These are phyloP conservation scores for Diplodus puntazzo DNA, from an alignment of 2,797 vertebrate genomes.

Conservation along the genomic window DNA sequence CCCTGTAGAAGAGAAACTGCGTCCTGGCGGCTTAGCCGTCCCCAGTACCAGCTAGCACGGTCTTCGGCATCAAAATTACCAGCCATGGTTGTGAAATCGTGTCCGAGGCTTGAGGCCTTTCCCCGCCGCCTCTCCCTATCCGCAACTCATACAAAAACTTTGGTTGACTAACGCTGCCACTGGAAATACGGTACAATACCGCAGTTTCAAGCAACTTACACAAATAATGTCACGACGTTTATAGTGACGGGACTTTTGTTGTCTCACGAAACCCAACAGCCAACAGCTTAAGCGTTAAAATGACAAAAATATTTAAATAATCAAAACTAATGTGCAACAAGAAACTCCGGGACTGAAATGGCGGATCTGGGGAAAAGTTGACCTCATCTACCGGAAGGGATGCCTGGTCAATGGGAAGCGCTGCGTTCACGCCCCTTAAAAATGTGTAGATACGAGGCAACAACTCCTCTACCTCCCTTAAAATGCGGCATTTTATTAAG, in stretches of 20 bases:
- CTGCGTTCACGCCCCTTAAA: slow-evolving; percentile 42
- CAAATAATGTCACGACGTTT: not conserved
- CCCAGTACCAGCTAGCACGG: slow-evolving; percentile 93
- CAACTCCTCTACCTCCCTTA: fast-evolving
- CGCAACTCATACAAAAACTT: slow-evolving; percentile 84
- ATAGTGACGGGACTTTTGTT: not conserved
- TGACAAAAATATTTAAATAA: slow-evolving; percentile 1
- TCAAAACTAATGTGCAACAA: slow-evolving; percentile 69
- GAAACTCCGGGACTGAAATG: slow-evolving; percentile 83
- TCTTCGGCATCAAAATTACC: slow-evolving; percentile 94
- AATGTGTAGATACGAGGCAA: not conserved
- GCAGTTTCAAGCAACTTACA: slow-evolving; percentile 19
- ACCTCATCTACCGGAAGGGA: slow-evolving; percentile 86
- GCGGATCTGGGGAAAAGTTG: slow-evolving; percentile 83
- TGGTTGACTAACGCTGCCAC: slow-evolving; percentile 54
- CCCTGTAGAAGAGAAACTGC: slow-evolving; percentile 91
- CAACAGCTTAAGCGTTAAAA: slow-evolving; percentile 7
- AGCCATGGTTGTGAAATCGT: slow-evolving; percentile 86
- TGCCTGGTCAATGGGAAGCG: slow-evolving; percentile 69
- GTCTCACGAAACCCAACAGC: too few species aligned
- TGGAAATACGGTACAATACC: slow-evolving; percentile 9
- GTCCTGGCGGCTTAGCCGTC: slow-evolving; percentile 89
- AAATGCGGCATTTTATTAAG: too few species aligned
- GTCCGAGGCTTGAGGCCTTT: slow-evolving; percentile 78
- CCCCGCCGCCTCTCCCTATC: slow-evolving; percentile 75